phyloP scores from a whole-genome alignment of 92 coral and sea anemone genomes.

The Phenganax marumi region DNA sequence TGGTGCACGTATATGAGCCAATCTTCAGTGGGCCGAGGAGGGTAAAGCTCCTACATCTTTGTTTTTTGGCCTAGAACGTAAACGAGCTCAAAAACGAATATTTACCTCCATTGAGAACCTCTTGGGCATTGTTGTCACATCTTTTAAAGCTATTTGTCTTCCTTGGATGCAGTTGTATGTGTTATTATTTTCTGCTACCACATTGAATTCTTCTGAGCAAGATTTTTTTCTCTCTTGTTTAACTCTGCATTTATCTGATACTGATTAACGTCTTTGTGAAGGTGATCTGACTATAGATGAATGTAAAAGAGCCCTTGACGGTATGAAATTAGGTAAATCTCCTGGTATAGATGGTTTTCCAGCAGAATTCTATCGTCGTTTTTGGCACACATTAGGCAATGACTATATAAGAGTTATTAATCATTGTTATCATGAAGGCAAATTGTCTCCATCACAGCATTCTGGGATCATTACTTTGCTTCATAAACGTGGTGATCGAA shows the following conservation, averaged over 20 bases:
- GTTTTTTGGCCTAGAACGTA: too few relatives aligned
- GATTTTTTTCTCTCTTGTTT: neutral
- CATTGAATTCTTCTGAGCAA: neutral
- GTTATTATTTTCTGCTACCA: too few relatives aligned
- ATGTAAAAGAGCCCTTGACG: conserved; percentile 22
- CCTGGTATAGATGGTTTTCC: conserved; percentile 42
- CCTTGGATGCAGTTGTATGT: too few relatives aligned
- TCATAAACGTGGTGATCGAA: conserved; percentile 18
- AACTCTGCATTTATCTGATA: neutral
- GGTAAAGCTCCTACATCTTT: too few relatives aligned
- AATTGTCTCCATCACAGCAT: conserved; percentile 40
- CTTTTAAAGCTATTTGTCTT: too few relatives aligned
- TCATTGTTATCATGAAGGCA: conserved; percentile 1
- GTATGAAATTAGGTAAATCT: conserved; percentile 44
- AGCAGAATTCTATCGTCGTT: conserved; percentile 49
- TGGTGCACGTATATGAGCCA: too few relatives aligned
- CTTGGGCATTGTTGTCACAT: too few relatives aligned
- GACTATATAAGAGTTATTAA: conserved; percentile 57
- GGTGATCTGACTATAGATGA: conserved; percentile 48
- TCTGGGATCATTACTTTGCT: conserved; percentile 7
- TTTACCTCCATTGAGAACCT: too few relatives aligned
- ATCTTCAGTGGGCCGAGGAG: too few relatives aligned
- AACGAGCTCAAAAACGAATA: too few relatives aligned
- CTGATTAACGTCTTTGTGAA: conserved; percentile 37
- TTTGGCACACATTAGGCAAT: conserved; percentile 53